A percentile compares a stretch with the other conserved stretches of the same genome.
phyloP scores from a whole-genome alignment of 2,888 invertebrate genomes.

The Onthophagus sagittarius region DNA sequence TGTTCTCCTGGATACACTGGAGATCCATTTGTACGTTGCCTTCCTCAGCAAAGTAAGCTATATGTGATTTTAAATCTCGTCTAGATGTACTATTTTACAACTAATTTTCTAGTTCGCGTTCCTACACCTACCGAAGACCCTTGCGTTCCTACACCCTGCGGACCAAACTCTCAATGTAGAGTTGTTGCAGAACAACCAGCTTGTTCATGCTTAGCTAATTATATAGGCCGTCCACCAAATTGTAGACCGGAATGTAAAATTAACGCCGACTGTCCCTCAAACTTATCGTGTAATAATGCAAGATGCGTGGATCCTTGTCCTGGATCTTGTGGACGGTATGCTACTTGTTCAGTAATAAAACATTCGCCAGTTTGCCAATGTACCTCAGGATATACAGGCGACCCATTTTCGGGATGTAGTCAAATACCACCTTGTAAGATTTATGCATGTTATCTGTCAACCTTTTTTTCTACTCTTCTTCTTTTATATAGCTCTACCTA shows the following conservation, averaged over 20 bases:
- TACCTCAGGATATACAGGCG: constrained; percentile 64
- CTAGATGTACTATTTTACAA: constrained; percentile 16
- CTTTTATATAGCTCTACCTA: constrained; percentile 44
- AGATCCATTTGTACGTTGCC: constrained; percentile 73
- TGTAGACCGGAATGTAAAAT: constrained; percentile 66
- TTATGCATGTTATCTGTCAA: constrained; percentile 22
- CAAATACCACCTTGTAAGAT: constrained; percentile 57
- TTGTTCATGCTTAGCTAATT: constrained; percentile 58
- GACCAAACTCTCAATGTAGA: constrained; percentile 60
- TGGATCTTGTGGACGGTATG: constrained; percentile 71
- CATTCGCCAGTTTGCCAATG: constrained; percentile 78
- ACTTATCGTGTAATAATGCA: constrained; percentile 73
- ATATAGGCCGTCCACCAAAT: constrained; percentile 60
- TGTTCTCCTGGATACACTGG: constrained; percentile 75
- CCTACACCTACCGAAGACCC: constrained; percentile 49
- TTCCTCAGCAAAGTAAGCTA: constrained; percentile 34
- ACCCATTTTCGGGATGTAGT: constrained; percentile 61
- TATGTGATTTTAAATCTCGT: constrained; percentile 19
- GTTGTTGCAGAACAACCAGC: constrained; percentile 55
- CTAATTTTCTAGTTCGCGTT: constrained; percentile 35
- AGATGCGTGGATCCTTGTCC: constrained; percentile 76
- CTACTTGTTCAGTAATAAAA: constrained; percentile 71
- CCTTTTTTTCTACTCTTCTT: constrained; percentile 21
- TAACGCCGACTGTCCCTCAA: constrained; percentile 70
- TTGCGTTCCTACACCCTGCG: constrained; percentile 63